Evolutionary conservation across 2,888 invertebrate genomes (phyloP).

Genomic region (Ptychoptera albimana): DNA sequence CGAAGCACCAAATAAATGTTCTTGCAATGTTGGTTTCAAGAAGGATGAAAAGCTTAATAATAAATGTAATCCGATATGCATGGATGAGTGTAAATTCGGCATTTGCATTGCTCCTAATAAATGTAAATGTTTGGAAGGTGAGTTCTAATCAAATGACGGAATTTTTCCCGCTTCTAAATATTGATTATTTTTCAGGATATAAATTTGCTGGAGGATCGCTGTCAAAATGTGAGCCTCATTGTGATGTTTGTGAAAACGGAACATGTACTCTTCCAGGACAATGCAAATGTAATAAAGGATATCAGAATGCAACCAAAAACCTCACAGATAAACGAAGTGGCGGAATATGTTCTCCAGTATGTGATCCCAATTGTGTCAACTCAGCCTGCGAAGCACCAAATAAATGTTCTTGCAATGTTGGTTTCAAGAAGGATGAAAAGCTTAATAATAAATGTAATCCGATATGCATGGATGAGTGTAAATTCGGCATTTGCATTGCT

Average conservation of each 20-base stretch:
- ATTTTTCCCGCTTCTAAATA: too few species aligned
- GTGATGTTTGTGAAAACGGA: conserved; percentile 32
- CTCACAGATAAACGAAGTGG: too few species aligned
- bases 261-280: conserved; percentile 41
- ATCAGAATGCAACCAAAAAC: conserved; percentile 9
- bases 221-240: conserved; percentile 25
- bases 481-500: background rate
- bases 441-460: too few species aligned
- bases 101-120: background rate
- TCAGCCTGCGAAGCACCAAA: conserved; percentile 21
- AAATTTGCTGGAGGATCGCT: background rate
- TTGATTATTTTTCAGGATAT: background rate
- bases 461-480: background rate
- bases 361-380: conserved; percentile 8
- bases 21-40: conserved; percentile 18
- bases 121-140: background rate
- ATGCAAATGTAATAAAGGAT: conserved; percentile 41
- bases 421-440: background rate
- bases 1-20: conserved; percentile 19
- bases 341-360: background rate
- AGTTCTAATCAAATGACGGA: background rate
- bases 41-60: conserved; percentile 1
- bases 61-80: background rate
- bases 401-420: conserved; percentile 21
- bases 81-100: background rate